Evolutionary conservation across 2,113 vertebrate genomes (phyloP).

Genomic region (Strigops habroptila): DNA sequence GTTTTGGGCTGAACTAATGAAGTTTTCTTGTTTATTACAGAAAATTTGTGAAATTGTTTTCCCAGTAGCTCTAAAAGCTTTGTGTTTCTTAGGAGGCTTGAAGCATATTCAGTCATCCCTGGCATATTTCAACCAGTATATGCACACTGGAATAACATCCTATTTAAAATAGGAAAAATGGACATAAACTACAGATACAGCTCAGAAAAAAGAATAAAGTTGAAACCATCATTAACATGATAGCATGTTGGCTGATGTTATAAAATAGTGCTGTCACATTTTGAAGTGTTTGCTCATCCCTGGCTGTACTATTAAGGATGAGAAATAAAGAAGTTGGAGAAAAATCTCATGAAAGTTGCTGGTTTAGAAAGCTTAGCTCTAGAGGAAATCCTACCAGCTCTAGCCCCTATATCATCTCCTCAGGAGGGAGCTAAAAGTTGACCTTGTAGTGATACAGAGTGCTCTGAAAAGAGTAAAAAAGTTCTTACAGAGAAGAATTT

Average conservation of each 20-base stretch:
- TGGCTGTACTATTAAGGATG: background rate
- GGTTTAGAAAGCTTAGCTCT: background rate
- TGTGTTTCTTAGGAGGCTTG: background rate
- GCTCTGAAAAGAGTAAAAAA: background rate
- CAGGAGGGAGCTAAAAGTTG: background rate
- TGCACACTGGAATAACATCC: background rate
- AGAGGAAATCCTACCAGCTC: background rate
- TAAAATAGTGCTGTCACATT: background rate
- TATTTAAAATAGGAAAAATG: background rate
- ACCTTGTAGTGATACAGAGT: background rate
- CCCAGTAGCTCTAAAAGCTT: background rate
- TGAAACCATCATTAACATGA: background rate
- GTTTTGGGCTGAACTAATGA: rapidly evolving
- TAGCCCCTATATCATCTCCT: background rate
- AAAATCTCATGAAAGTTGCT: background rate
- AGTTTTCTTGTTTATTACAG: background rate
- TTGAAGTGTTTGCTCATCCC: background rate
- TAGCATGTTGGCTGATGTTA: background rate
- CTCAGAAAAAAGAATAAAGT: background rate
- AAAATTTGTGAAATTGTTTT: background rate
- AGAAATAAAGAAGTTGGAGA: background rate
- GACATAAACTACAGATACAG: background rate
- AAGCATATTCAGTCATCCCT: background rate
- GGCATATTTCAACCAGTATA: background rate
- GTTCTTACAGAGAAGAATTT: background rate